phyloP scores from a whole-genome alignment of 2,888 invertebrate genomes.

The Urechis unicinctus region DNA sequence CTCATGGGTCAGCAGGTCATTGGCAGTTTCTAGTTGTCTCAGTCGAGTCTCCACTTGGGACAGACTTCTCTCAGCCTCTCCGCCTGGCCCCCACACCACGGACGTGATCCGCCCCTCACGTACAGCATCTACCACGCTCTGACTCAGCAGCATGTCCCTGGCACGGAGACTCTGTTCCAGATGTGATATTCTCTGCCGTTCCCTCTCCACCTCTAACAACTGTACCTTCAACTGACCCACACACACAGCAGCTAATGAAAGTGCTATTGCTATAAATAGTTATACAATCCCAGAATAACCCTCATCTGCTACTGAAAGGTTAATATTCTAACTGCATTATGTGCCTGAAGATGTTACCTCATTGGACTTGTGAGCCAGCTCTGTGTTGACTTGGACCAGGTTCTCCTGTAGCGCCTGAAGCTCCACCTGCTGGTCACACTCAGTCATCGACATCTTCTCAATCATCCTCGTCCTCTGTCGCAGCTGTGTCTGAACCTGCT shows the following conservation, averaged over 20 bases:
- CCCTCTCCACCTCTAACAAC: neutral
- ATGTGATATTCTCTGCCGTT: neutral
- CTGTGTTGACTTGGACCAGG: conserved; percentile 27
- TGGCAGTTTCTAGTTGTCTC: neutral
- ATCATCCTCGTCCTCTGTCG: conserved; percentile 29
- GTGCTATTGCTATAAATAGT: too few relatives aligned
- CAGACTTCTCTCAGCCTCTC: neutral
- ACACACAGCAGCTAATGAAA: too few relatives aligned
- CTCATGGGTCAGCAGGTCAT: neutral
- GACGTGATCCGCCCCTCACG: neutral
- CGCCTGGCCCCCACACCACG: neutral
- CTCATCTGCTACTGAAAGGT: neutral
- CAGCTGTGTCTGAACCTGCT: conserved; percentile 29
- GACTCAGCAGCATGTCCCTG: conserved; percentile 1
- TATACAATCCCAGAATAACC: neutral
- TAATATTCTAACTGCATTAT: neutral
- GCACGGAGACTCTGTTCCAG: neutral
- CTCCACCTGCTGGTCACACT: conserved; percentile 32
- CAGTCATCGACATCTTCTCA: conserved; percentile 27
- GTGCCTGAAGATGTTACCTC: neutral
- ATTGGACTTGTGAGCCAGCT: conserved; percentile 21
- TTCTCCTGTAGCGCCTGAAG: conserved; percentile 32
- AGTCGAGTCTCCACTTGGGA: neutral
- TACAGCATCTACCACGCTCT: neutral
- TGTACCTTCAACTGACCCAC: conserved; percentile 1